Percentiles rank a stretch among this genome's conserved stretches.
Evolutionary conservation across 1,140 invertebrate species (phyloP).

Genomic region (Psix sp.): DNA sequence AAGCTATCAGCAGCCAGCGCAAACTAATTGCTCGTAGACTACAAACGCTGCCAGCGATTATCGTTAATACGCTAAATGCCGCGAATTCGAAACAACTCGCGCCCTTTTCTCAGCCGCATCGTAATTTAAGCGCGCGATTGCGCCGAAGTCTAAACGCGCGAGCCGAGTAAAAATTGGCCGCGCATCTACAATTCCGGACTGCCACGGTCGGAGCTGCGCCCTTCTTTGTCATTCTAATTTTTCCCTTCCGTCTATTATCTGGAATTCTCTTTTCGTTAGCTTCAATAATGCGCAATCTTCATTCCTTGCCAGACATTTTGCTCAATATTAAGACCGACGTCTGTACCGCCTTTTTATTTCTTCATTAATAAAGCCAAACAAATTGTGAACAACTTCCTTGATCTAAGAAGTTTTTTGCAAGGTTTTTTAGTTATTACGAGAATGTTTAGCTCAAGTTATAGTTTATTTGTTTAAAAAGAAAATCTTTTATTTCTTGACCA

Average conservation of each 20-base stretch:
- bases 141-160: slow-evolving; percentile 24
- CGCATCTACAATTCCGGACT: slow-evolving; percentile 33
- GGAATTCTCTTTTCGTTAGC: slow-evolving; percentile 52
- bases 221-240: slow-evolving; percentile 63
- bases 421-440: too few relatives aligned
- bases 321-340: slow-evolving; percentile 39
- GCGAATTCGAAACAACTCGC: slow-evolving; percentile 57
- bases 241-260: slow-evolving; percentile 57
- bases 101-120: slow-evolving; percentile 40
- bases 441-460: too few relatives aligned
- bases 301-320: slow-evolving; percentile 33
- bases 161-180: slow-evolving; percentile 56
- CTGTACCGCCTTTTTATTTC: slow-evolving; percentile 10
- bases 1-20: slow-evolving; percentile 16
- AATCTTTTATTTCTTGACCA: too few relatives aligned
- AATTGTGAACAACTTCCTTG: too few relatives aligned
- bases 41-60: slow-evolving; percentile 44
- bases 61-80: slow-evolving; percentile 55
- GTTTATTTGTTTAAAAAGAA: too few relatives aligned
- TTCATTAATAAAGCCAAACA: slow-evolving; percentile 28
- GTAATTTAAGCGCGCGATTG: slow-evolving; percentile 57
- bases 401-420: too few relatives aligned
- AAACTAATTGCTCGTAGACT: slow-evolving; percentile 20
- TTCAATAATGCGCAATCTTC: slow-evolving; percentile 41
- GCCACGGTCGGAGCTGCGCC: slow-evolving; percentile 23